Base-by-base conservation (phyloP, 2,113 vertebrate species). In the human (Homo sapiens) region DNA sequence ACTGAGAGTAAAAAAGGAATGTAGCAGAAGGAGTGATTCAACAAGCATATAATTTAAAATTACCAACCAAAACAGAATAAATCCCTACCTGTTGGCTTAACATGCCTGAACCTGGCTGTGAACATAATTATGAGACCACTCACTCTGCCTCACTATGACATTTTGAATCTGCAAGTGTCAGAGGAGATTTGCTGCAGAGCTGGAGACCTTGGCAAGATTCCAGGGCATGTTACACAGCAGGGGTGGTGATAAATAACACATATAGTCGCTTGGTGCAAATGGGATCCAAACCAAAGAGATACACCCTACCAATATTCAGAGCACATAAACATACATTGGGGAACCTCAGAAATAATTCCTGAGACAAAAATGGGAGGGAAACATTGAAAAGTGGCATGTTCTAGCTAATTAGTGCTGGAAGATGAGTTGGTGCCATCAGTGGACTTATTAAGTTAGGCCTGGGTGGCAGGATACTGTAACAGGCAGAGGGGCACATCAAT, bases 21-120 rank as follows among this genome's bases (percentile, higher is more conserved):
- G 66, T 38, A 89, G 61, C 13, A 82, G 59, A 93, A 89, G 16
- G 22, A 55, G 40, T 40, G 52, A 70, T 82, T 94, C 82, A 87
- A 89, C 95, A 97, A 78, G 6, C 52, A 35, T 22, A 32, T 35
- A 1, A 8, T 85, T 94, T 96, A n/a, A 81, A 90, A 11, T 95
- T 10, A 78, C 48, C 50, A 84, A 35, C n/a, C 4, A 27, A 57
- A 68, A 88, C 66, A 66, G 40, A 95, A 75, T 17, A 88, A 38
- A 30, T 79, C 35, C 25, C 57, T 59, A 27, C 45, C 18, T 75
- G 78, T 76, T 70, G 85, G 35, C 45, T 94, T 94, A 38, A 73
- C 14, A 6, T 20, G 18, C 18, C 2, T 17, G 82, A 79, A 18
- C 32, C 0, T 0, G 66, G 16, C 13, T 55, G 43, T n/a, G 84